Evolutionary conservation across 2,888 invertebrate genomes (phyloP), one percentile per base, ranked within the genome.

Genomic region (Nesidiocoris tenuis): DNA sequence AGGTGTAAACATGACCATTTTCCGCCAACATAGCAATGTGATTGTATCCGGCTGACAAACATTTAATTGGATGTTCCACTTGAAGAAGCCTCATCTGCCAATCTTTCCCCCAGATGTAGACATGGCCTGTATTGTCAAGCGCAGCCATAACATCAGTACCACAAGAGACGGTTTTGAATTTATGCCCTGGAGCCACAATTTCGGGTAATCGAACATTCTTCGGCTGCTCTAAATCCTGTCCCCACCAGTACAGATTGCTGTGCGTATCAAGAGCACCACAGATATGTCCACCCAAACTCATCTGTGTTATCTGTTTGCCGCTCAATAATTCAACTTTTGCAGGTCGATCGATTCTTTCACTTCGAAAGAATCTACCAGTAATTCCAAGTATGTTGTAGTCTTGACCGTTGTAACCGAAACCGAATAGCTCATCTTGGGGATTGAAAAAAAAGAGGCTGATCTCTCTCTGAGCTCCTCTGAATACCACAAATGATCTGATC

Each of bases 191-290:
- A 1, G 23, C 9, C 2, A 21, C 63, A 9, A 63, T 23, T 23
- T 63, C 19, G 1, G 63, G 63, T 23, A 63, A 16, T 22, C 21
- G 1, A 63, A 63, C 63, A 19, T 2, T 17, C 1, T 22, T 24
- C 19, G 22, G 9, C 9, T 63, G 17, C 23, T 2, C 19, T 3
- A 22, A 17, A 24, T 63, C 63, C 16, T 63, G 63, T 22, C 63
- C 63, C 63, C 63, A 63, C 63, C 63, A 63, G 63, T 22, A 63
- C 9, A 63, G 21, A n/a, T 22, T 63, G 5, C 63, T 24, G 9
- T 22, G 23, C 7, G 1, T n/a, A 23, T 63, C 63, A 5, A 63
- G 23, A 19, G 63, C 63, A 16, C 23, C 63, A 22, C 63, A 22
- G 1, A 63, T 7, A 3, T 16, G 16, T 3, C 17, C 19, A 63